Evolutionary conservation across 2,888 invertebrate species (phyloP), one percentile per base, ranked within the genome.

Genomic region (Heliconius ethilla): DNA sequence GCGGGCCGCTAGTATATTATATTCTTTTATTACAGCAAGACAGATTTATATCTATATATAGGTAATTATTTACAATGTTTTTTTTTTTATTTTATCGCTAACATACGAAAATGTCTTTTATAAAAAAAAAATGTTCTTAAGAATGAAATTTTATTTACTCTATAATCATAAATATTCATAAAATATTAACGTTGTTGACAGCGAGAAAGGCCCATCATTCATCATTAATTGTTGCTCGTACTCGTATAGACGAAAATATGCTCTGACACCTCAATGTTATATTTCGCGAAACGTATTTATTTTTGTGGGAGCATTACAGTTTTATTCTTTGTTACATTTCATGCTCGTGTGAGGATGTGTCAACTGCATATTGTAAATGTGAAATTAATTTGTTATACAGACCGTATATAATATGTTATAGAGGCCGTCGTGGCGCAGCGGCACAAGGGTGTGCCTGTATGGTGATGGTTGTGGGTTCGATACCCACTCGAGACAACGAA

Each of bases 241-340:
- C 76, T 33, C 74, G 55, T 78, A 70, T 74, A 66, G 55, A 45
- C 74, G 75, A 76, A 78, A 78, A 78, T 80, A 80, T 69, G 75
- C 40, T 67, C 55, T 76, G 80, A 70, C 80, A 75, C 73, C 73
- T 69, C 74, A 75, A 55, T 78, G 74, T 80, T 70, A 79, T 79
- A 70, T 76, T 76, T 65, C 66, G 63, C 70, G 76, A 59, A 59
- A 79, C 70, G 29, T 70, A 78, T 73, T 67, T 72, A 75, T 66
- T 72, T 70, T 62, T 75, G 45, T 66, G 33, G 55, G 69, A 67
- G 63, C n/a, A 37, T 45, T 45, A 76, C 63, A 69, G 40, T 77
- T 72, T 77, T 37, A 65, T 72, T 66, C 55, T 77, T 77, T 77
- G 65, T 37, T 72, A 55, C 55, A 63, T 66, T 77, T 72, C 63